Base-by-base conservation (phyloP, 2,888 invertebrate species). In the Onthophagus sagittarius region DNA sequence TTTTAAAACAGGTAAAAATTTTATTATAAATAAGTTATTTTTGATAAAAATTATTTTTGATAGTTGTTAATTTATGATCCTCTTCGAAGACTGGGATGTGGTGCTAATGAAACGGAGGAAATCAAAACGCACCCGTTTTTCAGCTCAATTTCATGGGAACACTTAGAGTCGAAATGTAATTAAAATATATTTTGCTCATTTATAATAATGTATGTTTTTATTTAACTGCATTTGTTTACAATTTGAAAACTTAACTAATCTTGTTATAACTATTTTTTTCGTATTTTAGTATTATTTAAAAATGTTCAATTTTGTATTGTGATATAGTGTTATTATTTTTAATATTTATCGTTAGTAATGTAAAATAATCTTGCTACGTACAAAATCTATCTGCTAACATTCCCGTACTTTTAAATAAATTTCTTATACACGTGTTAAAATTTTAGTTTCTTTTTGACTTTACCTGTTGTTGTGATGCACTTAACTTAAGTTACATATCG, bases 81-180 rank as follows among this genome's bases (percentile, higher is more conserved):
- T 0, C 81, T 87, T 2, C 91, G 93, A 77, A 88, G 94, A 0
- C 86, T 94, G 2, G 93, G 93, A 2, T 86, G 87, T 7, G 90
- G 90, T n/a, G 82, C 86, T 14, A 87, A 86, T 65, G 92, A 92
- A 0, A 87, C 90, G 5, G 90, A 91, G 14, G 93, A 93, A 79
- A 90, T 95, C 74, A 93, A 93, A 80, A 87, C 89, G 1, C 94
- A 95, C 82, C 91, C 92, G 0, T 95, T 94, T 86, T 95, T 94
- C 85, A 86, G 87, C 67, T 86, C 87, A 70, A 87, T 93, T 11
- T 89, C 92, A 82, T 95, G 94, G 94, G 81, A 84, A 5, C 69
- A 71, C 6, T 75, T 79, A 71, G 73, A 71, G 33, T 69, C 75
- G n/a, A 77, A 76, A 72, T 76, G 63, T 33, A 70, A 70, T 39